Evolutionary conservation across 2,113 vertebrate species (phyloP), one percentile per base, ranked within the genome.

Genomic region (Typhlomys cinereus): DNA sequence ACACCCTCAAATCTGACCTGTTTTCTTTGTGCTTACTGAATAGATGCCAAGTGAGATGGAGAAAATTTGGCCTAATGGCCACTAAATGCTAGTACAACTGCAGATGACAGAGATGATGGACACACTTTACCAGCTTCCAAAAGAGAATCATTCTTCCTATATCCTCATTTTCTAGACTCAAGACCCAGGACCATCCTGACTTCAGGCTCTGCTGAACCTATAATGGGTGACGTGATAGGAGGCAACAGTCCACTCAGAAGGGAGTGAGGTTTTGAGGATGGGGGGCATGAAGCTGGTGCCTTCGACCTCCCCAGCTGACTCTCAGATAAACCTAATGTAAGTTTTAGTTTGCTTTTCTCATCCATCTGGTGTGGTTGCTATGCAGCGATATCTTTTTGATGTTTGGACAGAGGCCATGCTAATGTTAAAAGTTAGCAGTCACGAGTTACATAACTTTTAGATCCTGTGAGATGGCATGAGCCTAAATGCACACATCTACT

Each of bases 401-500:
- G 54, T 82, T 66, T 34, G 82, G n/a, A 57, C 18, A 74, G 48
- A 95, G 79, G 75, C 90, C 80, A 79, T 91, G 79, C 85, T 85
- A 67, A 34, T 95, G 96, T 93, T 97, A 97, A 95, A 46, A 90
- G 94, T 98, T 98, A 98, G 97, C 95, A 93, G 78, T 71, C 34
- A 81, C 78, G 20, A 29, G 67, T 73, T 7, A 52, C 54, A 90
- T 41, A 80, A 27, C 71, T 75, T 62, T 93, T 84, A 97, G 93
- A 93, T 52, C 67, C 80, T 92, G 86, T 94, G 90, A 95, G 86
- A 89, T 41, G 50, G 39, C 64, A 88, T 44, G 54, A 78, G 54
- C 64, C 71, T 85, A 31, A 34, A 83, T 57, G 96, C 95, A 94
- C 46, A 54, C 75, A 88, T 93, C 83, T 95, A 39, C 57, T 54